Evolutionary conservation across 92 coral and sea anemone genomes (phyloP).

Genomic region (Virgularia gustaviana): DNA sequence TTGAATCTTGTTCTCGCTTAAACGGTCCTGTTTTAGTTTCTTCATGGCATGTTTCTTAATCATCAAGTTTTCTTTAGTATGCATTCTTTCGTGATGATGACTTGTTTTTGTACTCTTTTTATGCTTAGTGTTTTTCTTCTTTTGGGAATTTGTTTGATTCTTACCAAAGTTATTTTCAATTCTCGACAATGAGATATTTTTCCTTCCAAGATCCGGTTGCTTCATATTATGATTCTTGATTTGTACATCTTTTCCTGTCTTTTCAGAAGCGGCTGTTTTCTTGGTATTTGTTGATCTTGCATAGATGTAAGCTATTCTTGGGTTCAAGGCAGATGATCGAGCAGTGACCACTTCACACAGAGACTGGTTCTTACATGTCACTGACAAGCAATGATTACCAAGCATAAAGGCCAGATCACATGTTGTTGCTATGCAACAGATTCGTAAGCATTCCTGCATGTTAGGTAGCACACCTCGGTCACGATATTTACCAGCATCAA

Average conservation of each 20-base stretch:
- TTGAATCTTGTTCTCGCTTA: not conserved
- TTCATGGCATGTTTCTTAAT: not conserved
- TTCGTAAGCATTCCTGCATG: conserved; percentile 65
- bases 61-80: not conserved
- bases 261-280: too few relatives aligned
- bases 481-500: conserved; percentile 80
- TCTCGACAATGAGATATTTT: not conserved
- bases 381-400: conserved; percentile 76
- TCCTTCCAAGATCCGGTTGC: not conserved
- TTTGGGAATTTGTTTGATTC: conserved; percentile 18
- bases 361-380: conserved; percentile 67
- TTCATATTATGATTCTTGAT: not conserved
- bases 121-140: not conserved
- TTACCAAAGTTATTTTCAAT: conserved; percentile 18
- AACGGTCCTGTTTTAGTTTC: not conserved
- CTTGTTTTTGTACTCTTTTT: not conserved
- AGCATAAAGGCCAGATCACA: conserved; percentile 89
- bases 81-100: not conserved
- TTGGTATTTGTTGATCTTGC: conserved; percentile 64
- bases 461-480: conserved; percentile 75
- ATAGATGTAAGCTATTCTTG: conserved; percentile 72
- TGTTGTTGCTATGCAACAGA: conserved; percentile 82
- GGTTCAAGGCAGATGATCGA: conserved; percentile 64
- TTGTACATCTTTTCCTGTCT: too few relatives aligned
- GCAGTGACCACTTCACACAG: conserved; percentile 84